phyloP scores from a whole-genome alignment of 2,113 vertebrate genomes.

The Prochilodus magdalenae region DNA sequence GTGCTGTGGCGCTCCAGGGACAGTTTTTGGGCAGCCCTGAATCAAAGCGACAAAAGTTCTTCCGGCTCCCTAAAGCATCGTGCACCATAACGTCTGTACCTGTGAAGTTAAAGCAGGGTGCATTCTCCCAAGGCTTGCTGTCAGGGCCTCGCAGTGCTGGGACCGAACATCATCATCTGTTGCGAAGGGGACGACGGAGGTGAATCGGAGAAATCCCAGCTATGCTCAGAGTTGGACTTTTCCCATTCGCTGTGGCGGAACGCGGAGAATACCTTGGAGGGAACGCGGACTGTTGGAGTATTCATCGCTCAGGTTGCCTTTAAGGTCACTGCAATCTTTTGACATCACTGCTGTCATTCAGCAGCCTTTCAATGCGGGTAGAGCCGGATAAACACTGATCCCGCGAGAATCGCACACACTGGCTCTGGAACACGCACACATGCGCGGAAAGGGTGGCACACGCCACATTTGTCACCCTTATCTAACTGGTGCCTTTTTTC shows the following conservation, averaged over 20 bases:
- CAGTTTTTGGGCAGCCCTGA: background rate
- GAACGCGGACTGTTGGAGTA: background rate
- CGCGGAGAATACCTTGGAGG: background rate
- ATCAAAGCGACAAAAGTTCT: background rate
- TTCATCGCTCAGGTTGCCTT: slow-evolving; percentile 29
- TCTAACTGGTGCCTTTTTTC: slow-evolving; percentile 22
- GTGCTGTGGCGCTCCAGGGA: background rate
- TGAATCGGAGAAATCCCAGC: background rate
- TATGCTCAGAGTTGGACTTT: background rate
- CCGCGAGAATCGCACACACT: background rate
- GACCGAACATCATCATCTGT: background rate
- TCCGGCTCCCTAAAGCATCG: background rate
- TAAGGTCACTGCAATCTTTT: slow-evolving; percentile 34
- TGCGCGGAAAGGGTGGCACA: slow-evolving; percentile 14
- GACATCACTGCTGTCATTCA: slow-evolving; percentile 44
- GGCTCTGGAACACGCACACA: slow-evolving; percentile 2
- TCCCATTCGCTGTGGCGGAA: background rate
- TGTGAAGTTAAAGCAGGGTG: background rate
- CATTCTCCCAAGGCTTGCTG: background rate
- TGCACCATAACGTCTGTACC: background rate
- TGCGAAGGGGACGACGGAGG: background rate
- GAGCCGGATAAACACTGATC: slow-evolving; percentile 36
- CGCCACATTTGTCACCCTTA: slow-evolving; percentile 21
- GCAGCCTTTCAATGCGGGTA: slow-evolving; percentile 12
- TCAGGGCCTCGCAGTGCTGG: background rate